Percentiles rank a stretch among this genome's conserved stretches.
Conservation (phyloP, 2,797 vertebrate genomes). For the Momotus momota region DNA sequence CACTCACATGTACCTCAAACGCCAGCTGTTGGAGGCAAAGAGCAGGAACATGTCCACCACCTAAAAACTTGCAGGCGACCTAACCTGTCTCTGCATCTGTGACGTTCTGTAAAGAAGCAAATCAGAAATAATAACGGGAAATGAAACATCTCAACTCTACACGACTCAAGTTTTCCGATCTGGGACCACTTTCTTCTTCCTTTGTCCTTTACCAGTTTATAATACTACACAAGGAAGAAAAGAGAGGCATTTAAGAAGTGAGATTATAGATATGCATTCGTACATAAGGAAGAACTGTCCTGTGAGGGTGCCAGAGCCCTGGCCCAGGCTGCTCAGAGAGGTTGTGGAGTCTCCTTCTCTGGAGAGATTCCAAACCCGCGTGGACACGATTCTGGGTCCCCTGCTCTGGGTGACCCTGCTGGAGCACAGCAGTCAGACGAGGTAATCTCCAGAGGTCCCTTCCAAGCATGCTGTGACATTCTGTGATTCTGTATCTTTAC, state of each 20-base stretch:
- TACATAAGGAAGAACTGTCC: neutral
- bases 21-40: conserved; percentile 18
- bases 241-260: neutral
- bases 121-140: neutral
- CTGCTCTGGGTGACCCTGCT: neutral
- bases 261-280: rapidly evolving
- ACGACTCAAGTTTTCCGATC: neutral
- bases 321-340: neutral
- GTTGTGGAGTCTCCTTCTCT: neutral
- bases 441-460: neutral
- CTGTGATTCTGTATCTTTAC: neutral
- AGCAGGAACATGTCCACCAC: neutral
- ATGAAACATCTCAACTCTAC: neutral
- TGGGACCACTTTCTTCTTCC: neutral
- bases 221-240: neutral
- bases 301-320: neutral
- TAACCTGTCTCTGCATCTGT: neutral
- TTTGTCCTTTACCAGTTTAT: neutral
- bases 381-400: neutral
- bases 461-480: neutral
- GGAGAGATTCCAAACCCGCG: neutral
- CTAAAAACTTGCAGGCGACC: conserved; percentile 36
- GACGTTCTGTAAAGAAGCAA: neutral
- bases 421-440: neutral
- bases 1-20: neutral